These are phyloP conservation scores for Plebejus melissa DNA, from an alignment of 2,888 invertebrate species.

Conservation along the genomic window DNA sequence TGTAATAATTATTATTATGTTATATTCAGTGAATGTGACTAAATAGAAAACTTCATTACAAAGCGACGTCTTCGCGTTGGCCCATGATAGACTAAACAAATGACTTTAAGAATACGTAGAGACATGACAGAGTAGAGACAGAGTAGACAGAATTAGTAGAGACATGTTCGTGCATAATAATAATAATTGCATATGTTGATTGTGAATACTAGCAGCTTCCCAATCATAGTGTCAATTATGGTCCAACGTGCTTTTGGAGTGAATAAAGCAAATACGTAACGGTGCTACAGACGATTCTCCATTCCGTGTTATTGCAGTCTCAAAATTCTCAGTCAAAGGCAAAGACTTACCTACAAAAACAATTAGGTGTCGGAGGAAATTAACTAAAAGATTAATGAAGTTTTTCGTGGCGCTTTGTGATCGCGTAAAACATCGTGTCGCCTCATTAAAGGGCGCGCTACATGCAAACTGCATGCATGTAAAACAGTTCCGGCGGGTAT, in stretches of 20 bases:
- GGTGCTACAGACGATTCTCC: not conserved
- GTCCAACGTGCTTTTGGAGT: not conserved
- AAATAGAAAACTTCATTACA: too few relatives aligned
- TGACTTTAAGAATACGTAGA: too few relatives aligned
- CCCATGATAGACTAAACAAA: too few relatives aligned
- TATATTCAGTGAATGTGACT: too few relatives aligned
- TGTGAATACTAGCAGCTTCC: too few relatives aligned
- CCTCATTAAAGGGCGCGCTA: slow-evolving; percentile 67
- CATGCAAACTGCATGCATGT: slow-evolving; percentile 77
- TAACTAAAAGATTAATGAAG: slow-evolving; percentile 34
- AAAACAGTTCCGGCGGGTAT: slow-evolving; percentile 72
- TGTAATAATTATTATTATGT: not conserved
- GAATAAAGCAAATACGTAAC: not conserved
- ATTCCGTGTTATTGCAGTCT: slow-evolving; percentile 1
- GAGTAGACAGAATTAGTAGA: too few relatives aligned
- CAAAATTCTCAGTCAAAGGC: slow-evolving; percentile 4
- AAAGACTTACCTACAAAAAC: slow-evolving; percentile 20
- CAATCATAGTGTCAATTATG: not conserved
- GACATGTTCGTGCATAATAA: too few relatives aligned
- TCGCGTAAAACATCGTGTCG: slow-evolving; percentile 47
- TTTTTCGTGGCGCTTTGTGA: slow-evolving; percentile 39
- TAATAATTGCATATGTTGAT: too few relatives aligned
- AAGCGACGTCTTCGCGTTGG: too few relatives aligned
- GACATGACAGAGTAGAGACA: too few relatives aligned
- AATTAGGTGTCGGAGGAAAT: slow-evolving; percentile 26